phyloP scores from a whole-genome alignment of 2,797 vertebrate species.

The Alfaro cultratus region DNA sequence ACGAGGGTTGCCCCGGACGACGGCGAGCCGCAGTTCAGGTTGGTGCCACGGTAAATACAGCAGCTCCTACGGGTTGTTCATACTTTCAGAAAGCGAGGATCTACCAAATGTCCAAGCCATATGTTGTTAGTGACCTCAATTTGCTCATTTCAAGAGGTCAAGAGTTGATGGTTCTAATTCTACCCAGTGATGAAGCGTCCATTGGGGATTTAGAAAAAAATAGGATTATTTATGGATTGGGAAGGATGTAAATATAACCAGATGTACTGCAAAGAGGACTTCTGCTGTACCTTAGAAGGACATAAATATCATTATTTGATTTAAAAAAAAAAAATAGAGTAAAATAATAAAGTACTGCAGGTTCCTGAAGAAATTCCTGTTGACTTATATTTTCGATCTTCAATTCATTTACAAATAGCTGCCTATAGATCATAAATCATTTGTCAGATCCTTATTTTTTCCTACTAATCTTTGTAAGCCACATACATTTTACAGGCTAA shows the following conservation, averaged over 20 bases:
- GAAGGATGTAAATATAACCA: slow-evolving; percentile 45
- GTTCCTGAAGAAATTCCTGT: background rate
- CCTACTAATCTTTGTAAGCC: background rate
- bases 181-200: slow-evolving; percentile 52
- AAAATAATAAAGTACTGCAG: background rate
- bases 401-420: background rate
- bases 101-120: slow-evolving; percentile 48
- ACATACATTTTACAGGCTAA: background rate
- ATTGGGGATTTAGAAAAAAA: slow-evolving; percentile 55
- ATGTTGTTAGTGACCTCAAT: slow-evolving; percentile 62
- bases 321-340: background rate
- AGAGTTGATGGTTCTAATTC: slow-evolving; percentile 64
- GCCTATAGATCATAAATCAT: background rate
- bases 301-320: background rate
- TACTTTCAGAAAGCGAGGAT: slow-evolving; percentile 31
- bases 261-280: slow-evolving; percentile 21
- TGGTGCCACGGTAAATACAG: slow-evolving; percentile 27
- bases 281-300: background rate
- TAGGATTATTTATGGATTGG: slow-evolving; percentile 39
- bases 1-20: slow-evolving; percentile 20
- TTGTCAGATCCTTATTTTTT: background rate
- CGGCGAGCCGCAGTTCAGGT: slow-evolving; percentile 14
- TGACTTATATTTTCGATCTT: background rate
- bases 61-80: slow-evolving; percentile 34
- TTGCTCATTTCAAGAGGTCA: slow-evolving; percentile 68